Conservation (phyloP, 2,888 invertebrate species). For the Anodontia alba region DNA sequence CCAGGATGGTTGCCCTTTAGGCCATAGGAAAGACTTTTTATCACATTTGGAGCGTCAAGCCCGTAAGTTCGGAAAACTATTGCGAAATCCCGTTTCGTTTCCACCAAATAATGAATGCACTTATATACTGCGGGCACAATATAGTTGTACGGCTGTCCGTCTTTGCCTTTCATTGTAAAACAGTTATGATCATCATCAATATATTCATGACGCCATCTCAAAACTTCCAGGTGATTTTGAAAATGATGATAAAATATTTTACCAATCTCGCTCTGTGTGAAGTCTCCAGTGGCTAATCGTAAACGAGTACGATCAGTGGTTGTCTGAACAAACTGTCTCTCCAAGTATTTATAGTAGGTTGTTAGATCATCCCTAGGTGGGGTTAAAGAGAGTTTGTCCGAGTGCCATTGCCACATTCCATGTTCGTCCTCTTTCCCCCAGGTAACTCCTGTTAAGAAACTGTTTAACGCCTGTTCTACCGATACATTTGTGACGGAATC, state of each 20-base stretch:
- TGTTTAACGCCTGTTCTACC: conserved; percentile 84
- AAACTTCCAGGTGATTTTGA: conserved; percentile 73
- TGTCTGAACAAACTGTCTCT: conserved; percentile 77
- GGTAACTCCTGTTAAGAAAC: conserved; percentile 83
- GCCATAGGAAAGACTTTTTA: conserved; percentile 73
- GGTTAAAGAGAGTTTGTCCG: conserved; percentile 75
- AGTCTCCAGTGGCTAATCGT: conserved; percentile 81
- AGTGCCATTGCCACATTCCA: conserved; percentile 80
- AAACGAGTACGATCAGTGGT: conserved; percentile 79
- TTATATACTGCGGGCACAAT: conserved; percentile 82
- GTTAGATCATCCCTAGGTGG: conserved; percentile 71
- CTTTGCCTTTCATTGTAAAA: conserved; percentile 75
- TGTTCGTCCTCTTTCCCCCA: conserved; percentile 79
- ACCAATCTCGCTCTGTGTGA: conserved; percentile 79
- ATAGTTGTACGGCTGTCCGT: conserved; percentile 82
- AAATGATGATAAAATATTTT: conserved; percentile 76
- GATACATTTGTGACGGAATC: conserved; percentile 82
- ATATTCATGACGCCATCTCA: conserved; percentile 74
- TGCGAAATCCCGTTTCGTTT: conserved; percentile 77
- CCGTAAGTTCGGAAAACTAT: conserved; percentile 84
- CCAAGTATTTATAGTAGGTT: conserved; percentile 83
- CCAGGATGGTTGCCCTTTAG: conserved; percentile 80
- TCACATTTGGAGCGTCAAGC: conserved; percentile 81
- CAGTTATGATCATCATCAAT: conserved; percentile 52
- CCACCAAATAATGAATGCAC: conserved; percentile 75